Evolutionary conservation across 2,113 vertebrate genomes (phyloP).

Genomic region (Seriola dumerili): DNA sequence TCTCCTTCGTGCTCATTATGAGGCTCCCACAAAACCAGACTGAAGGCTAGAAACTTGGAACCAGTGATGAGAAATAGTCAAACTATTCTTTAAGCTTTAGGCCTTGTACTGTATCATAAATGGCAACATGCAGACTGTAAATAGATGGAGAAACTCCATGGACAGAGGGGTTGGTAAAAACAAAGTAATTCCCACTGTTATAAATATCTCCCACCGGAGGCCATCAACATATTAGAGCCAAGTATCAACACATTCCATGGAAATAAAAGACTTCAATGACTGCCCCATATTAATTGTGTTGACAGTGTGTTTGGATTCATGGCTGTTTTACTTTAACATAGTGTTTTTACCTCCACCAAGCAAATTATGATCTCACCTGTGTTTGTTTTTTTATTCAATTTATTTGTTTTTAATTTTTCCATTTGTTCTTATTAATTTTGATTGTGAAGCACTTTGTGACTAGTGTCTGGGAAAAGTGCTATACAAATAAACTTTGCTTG

Average conservation of each 20-base stretch:
- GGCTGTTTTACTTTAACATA: background rate
- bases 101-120: background rate
- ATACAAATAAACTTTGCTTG: no score
- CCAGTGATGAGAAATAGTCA: background rate
- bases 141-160: background rate
- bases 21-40: slow-evolving; percentile 1
- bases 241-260: background rate
- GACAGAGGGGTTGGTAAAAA: background rate
- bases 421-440: no score
- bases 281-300: background rate
- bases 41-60: background rate
- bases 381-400: no score
- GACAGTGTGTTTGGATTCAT: background rate
- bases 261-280: background rate
- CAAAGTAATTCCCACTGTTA: background rate
- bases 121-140: background rate
- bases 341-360: no score
- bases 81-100: background rate
- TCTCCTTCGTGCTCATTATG: background rate
- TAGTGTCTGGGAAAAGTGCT: no score
- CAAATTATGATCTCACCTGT: no score
- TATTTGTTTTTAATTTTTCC: no score
- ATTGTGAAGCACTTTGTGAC: no score
- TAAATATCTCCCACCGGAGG: background rate
- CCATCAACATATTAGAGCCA: background rate